Base-by-base conservation (phyloP, 2,797 vertebrate genomes). In the Spinus olivaceus region DNA sequence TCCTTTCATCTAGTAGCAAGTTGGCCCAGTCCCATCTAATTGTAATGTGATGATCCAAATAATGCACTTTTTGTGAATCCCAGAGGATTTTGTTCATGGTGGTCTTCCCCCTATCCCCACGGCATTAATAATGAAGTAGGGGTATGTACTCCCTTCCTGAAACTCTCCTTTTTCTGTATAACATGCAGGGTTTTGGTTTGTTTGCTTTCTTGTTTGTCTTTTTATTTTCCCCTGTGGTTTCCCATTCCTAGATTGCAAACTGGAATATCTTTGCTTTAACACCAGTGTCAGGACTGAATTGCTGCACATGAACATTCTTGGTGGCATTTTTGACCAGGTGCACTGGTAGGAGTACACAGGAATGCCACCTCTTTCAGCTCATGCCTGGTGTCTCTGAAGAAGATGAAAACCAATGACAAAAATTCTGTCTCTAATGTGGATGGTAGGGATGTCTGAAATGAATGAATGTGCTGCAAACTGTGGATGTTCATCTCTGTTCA, bases 151-250 rank as follows among this genome's bases (percentile, higher is more conserved):
- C 2, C 14, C 2, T 67, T 64, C 25, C 12, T 15, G 4, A 56
- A 73, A 56, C 25, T 35, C 12, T 49, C 59, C 3, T n/a, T 86
- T 73, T 56, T 47, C 13, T 80, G 2, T 30, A 30, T 10, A 50
- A 12, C 14, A 6, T 32, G 27, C 9, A 27, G 9, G 4, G 2
- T 0, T 5, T 33, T 12, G 1, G 5, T 28, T 63, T 50, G 6
- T 25, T 80, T 39, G 14, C 1, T 14, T 50, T 22, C 12, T 59
- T 23, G 3, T 3, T 37, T 66, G 17, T 53, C 30, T 49, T 22
- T 2, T 7, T 66, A 7, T 18, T 65, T 32, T 18, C 8, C 4
- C 6, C 13, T 18, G 11, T 44, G 54, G 5, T 5, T 82, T 91
- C 76, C 22, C 16, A 44, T 10, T 82, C 33, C 32, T 8, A 46